Percentiles rank a stretch among this genome's conserved stretches.
phyloP scores from a whole-genome alignment of 2,797 vertebrate species.

The Melanotaenia parkinsoni region DNA sequence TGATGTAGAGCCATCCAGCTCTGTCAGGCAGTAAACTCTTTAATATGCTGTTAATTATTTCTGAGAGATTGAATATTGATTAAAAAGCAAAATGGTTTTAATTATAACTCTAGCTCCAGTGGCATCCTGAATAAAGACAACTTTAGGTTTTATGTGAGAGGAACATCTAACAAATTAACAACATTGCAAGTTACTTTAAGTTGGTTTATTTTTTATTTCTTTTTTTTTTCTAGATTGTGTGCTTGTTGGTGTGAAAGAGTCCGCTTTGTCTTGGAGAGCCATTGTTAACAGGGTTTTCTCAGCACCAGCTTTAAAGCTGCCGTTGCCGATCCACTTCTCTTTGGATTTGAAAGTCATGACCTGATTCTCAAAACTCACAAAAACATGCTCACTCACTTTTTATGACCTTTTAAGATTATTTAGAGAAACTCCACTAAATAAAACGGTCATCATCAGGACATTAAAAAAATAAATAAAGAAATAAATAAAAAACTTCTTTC shows the following conservation, averaged over 20 bases:
- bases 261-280: slow-evolving; percentile 21
- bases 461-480: no score
- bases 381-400: slow-evolving; percentile 32
- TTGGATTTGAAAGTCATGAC: slow-evolving; percentile 69
- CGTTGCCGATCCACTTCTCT: slow-evolving; percentile 38
- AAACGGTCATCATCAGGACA: no score
- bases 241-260: slow-evolving; percentile 30
- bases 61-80: slow-evolving; percentile 86
- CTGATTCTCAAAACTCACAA: slow-evolving; percentile 51
- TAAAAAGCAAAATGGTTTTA: slow-evolving; percentile 83
- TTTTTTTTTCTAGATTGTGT: slow-evolving; percentile 15
- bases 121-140: slow-evolving; percentile 71
- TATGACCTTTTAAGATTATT: not conserved
- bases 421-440: no score
- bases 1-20: slow-evolving; percentile 78
- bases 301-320: slow-evolving; percentile 41
- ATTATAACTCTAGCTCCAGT: slow-evolving; percentile 77
- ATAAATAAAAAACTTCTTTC: no score
- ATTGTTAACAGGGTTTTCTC: slow-evolving; percentile 25
- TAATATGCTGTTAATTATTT: slow-evolving; percentile 87
- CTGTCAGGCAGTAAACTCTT: slow-evolving; percentile 80
- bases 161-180: slow-evolving; percentile 56
- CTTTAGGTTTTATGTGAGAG: slow-evolving; percentile 65
- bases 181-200: slow-evolving; percentile 41
- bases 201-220: slow-evolving; percentile 26